Percentiles rank a stretch among this genome's conserved stretches.
Evolutionary conservation across 2,797 vertebrate genomes (phyloP).

Genomic region (Gila robusta): DNA sequence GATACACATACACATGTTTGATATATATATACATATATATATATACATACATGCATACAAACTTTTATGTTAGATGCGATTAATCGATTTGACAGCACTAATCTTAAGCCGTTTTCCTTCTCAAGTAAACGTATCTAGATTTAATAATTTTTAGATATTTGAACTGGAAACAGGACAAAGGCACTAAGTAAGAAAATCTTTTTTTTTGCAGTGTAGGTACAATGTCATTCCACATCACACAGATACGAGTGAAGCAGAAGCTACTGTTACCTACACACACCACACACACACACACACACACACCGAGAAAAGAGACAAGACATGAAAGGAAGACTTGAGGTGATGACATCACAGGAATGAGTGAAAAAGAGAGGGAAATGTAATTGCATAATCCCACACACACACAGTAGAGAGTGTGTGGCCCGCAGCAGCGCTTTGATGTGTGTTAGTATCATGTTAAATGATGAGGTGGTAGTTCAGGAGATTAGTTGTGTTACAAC

Average conservation of each 20-base stretch:
- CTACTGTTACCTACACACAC: constrained; percentile 14
- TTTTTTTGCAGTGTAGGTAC: neutral
- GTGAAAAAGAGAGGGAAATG: constrained; percentile 29
- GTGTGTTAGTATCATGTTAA: constrained; percentile 53
- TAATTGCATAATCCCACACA: constrained; percentile 35
- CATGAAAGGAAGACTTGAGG: constrained; percentile 26
- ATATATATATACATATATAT: too few relatives aligned
- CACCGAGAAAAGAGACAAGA: constrained; percentile 11
- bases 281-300: too few relatives aligned
- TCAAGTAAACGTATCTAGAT: neutral
- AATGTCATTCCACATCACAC: neutral
- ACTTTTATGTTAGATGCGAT: neutral
- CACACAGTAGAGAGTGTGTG: constrained; percentile 21
- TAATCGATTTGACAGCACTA: neutral
- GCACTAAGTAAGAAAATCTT: neutral
- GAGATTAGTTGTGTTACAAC: constrained; percentile 39
- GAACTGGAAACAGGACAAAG: neutral
- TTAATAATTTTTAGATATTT: neutral
- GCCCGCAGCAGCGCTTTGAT: constrained; percentile 39
- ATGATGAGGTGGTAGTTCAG: constrained; percentile 40
- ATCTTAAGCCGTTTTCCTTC: neutral
- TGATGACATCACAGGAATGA: constrained; percentile 42
- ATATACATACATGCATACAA: too few relatives aligned
- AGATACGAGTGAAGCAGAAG: neutral
- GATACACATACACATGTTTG: too few relatives aligned